Evolutionary conservation across 2,797 vertebrate genomes (phyloP), one percentile per base, ranked within the genome.

Genomic region (Basileuterus tristriatus): DNA sequence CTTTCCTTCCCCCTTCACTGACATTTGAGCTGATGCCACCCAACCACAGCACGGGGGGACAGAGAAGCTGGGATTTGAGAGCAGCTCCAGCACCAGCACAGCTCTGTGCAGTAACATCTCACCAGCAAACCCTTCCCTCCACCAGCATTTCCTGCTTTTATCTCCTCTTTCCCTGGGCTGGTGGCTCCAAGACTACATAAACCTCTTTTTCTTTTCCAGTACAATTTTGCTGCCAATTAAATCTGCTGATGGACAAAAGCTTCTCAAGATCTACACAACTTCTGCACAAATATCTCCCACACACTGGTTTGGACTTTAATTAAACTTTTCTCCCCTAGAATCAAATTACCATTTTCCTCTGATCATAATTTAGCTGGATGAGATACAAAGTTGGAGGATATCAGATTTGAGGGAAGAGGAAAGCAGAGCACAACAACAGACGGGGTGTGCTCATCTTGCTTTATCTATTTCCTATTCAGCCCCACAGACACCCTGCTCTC

Each of bases 401-500:
- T 65, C 53, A 62, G 72, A 81, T 72, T 8, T 19, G 65, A 93
- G 53, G 63, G 20, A 30, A 59, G 44, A 47, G 49, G 43, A 74
- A 72, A 80, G 77, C 62, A 75, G 53, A 85, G 69, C 19, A 81
- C 1, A 5, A 43, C 1, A 7, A 46, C 32, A 64, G 82, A 67
- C 4, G 0, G 2, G 2, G 21, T 3, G 2, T 4, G 6, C 23
- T 85, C 26, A 0, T 56, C 75, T 72, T 58, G 32, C 64, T 87
- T 85, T 84, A 87, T 84, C 80, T 87, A 87, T 62, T 89, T 89
- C 84, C 56, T 53, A 34, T 55, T 64, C 89, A 75, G 75, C 58
- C 75, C 68, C 37, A 59, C 83, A 60, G 76, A 80, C 72, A 77
- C 65, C 29, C 43, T 78, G 58, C 84, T 87, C 90, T 93, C 87